Evolutionary conservation across 2,113 vertebrate species (phyloP), one percentile per base, ranked within the genome.

Genomic region (Orientallactaga bullata): DNA sequence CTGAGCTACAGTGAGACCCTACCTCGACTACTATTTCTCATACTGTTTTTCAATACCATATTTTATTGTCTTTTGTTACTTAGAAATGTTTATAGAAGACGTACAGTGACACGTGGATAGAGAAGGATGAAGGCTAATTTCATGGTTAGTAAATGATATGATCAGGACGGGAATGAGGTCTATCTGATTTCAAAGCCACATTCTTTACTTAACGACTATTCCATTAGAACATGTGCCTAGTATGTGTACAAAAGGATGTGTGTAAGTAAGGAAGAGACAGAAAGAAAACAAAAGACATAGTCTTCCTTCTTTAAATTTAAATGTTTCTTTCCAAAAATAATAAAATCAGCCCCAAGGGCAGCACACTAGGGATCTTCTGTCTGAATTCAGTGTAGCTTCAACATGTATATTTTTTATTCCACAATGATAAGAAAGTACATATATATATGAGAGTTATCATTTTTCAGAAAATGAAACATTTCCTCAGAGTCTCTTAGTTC

Each of bases 401-500:
- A 66, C 20, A 39, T 77, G 16, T 24, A 73, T 35, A 47, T 88
- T 92, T 63, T 69, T 61, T 73, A 73, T 88, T 82, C 42, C 24
- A 39, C 65, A 61, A 76, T 84, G 86, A 12, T 55, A 85, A 85
- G 77, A 85, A 92, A 93, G 37, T n/a, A 68, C 68, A 4, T 5
- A 0, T 87, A 4, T 83, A 63, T 69, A 15, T 89, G 80, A 66
- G n/a, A 83, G 35, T 83, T 58, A 71, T 83, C 26, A 55, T 17
- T 91, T 17, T 94, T 28, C 20, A n/a, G 39, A 71, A 47, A 86
- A 86, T 7, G 26, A 47, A 51, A 74, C 5, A 73, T 89, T 95
- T 95, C 74, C 35, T 79, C 51, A 94, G 51, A 83, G 58, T 88
- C 28, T 5, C 92, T 85, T 89, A 61, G 18, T 74, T 87, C 13